Evolutionary conservation across 2,113 vertebrate species (phyloP).

Genomic region (Peucedramus taeniatus): DNA sequence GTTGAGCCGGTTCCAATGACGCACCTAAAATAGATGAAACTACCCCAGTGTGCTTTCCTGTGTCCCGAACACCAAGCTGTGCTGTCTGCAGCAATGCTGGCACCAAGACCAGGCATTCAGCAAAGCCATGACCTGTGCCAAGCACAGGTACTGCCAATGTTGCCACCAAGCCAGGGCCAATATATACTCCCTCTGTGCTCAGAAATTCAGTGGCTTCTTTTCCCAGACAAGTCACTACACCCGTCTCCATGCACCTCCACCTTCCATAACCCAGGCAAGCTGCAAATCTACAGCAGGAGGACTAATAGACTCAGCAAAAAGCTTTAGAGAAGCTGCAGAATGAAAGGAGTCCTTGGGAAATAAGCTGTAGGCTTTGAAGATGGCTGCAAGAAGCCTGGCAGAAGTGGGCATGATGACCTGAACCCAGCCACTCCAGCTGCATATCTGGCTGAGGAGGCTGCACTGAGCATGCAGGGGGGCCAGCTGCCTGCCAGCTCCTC

Average conservation of each 20-base stretch:
- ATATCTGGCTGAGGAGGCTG: not conserved
- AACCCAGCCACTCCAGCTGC: not conserved
- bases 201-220: not conserved
- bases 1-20: slow-evolving; percentile 2
- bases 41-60: slow-evolving; percentile 3
- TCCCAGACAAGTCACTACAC: not conserved
- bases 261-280: not conserved
- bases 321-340: not conserved
- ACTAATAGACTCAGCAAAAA: not conserved
- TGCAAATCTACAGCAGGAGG: not conserved
- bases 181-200: not conserved
- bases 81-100: not conserved
- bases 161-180: fast-evolving
- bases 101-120: not conserved
- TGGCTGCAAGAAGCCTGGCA: not conserved
- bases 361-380: not conserved
- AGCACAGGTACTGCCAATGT: not conserved
- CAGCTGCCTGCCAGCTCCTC: not conserved
- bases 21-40: slow-evolving; percentile 55
- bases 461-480: fast-evolving
- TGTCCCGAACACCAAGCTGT: not conserved
- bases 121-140: not conserved
- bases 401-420: not conserved
- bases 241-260: fast-evolving
- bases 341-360: not conserved